Conservation (phyloP, 2,797 vertebrate species). For the Anomalospiza imberbis region DNA sequence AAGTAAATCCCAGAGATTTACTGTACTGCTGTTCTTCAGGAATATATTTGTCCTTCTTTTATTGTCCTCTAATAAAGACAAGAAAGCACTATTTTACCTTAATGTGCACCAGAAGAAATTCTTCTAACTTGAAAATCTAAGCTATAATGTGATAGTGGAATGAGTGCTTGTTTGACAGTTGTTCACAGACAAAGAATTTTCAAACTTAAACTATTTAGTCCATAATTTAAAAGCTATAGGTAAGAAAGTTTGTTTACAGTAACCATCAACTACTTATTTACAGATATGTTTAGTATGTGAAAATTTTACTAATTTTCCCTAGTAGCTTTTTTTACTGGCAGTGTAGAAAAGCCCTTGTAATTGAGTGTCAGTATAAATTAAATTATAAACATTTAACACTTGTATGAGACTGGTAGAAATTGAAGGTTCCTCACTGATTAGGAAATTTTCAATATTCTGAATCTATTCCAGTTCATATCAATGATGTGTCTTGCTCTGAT, state of each 20-base stretch:
- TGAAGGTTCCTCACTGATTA: not conserved
- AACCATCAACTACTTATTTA: not conserved
- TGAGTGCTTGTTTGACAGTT: not conserved
- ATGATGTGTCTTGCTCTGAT: not conserved
- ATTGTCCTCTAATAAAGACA: not conserved
- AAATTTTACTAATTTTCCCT: slow-evolving; percentile 12
- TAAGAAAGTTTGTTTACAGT: slow-evolving; percentile 39
- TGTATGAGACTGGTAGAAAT: not conserved
- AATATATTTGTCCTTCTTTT: not conserved
- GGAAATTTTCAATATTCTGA: not conserved
- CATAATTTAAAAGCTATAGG: slow-evolving; percentile 5
- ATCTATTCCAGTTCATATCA: not conserved
- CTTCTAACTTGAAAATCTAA: not conserved
- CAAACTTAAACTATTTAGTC: slow-evolving; percentile 23
- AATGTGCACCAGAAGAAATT: not conserved
- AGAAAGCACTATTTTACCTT: not conserved
- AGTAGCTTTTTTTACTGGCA: not conserved
- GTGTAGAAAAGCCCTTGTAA: not conserved
- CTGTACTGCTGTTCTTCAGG: not conserved
- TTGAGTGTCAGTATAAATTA: not conserved
- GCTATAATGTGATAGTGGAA: not conserved
- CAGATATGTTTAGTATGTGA: not conserved
- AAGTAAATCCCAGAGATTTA: not conserved
- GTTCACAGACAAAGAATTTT: slow-evolving; percentile 12
- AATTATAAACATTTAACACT: not conserved